Percentiles rank a stretch among this genome's conserved stretches.
phyloP scores from a whole-genome alignment of 2,113 vertebrate species.

The Cyprinodon brontotheroides region DNA sequence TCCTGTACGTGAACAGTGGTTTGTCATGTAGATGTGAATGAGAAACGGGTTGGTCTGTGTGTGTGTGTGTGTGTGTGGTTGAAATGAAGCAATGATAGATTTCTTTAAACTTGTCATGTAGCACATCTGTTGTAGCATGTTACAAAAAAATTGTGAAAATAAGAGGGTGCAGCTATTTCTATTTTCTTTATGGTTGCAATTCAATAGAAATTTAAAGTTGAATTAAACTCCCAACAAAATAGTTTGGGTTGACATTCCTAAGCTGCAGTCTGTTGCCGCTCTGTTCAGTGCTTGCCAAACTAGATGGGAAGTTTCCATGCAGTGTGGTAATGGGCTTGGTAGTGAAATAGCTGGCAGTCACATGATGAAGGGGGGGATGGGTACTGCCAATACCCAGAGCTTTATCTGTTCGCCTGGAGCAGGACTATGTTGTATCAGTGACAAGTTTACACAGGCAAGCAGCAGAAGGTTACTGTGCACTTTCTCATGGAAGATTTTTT shows the following conservation, averaged over 20 bases:
- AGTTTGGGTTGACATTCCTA: slow-evolving; percentile 18
- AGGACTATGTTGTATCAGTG: slow-evolving; percentile 5
- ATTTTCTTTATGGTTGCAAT: background rate
- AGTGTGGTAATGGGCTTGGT: slow-evolving; percentile 8
- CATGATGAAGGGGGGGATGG: background rate
- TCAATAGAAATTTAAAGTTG: background rate
- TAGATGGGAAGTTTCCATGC: slow-evolving; percentile 30
- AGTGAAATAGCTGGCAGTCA: slow-evolving; percentile 10
- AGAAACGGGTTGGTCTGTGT: background rate
- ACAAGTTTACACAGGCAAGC: slow-evolving; percentile 9
- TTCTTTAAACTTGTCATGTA: background rate
- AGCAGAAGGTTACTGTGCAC: background rate
- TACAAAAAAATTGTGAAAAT: slow-evolving; percentile 10
- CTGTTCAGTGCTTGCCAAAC: background rate
- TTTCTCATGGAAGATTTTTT: background rate
- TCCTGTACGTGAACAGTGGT: slow-evolving; percentile 22
- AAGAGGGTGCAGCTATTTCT: background rate
- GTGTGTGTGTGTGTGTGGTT: background rate
- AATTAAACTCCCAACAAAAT: background rate
- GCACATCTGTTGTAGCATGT: slow-evolving; percentile 16
- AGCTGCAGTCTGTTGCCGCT: background rate
- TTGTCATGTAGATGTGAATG: no score
- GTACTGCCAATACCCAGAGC: background rate
- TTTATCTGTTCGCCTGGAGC: background rate
- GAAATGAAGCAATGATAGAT: background rate